These are phyloP conservation scores for Sesia apiformis DNA, from an alignment of 2,888 invertebrate genomes.

Conservation along the genomic window DNA sequence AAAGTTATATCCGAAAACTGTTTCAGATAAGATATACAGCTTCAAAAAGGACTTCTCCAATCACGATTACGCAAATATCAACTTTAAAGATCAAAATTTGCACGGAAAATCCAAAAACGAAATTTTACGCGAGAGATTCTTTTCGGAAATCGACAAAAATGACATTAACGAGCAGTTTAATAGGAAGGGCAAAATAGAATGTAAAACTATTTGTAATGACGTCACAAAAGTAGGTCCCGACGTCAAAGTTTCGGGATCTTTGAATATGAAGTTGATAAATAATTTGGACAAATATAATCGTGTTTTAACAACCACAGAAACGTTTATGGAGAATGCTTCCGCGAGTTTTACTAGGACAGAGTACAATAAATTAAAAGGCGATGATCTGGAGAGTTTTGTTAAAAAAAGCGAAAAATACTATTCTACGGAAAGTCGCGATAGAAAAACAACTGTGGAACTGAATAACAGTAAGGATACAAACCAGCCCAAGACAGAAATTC, in stretches of 20 bases:
- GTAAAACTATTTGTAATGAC: slow-evolving; percentile 58
- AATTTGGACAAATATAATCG: slow-evolving; percentile 58
- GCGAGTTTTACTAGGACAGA: slow-evolving; percentile 57
- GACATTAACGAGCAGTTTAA: slow-evolving; percentile 49
- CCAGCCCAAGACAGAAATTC: slow-evolving; percentile 51
- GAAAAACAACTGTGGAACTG: slow-evolving; percentile 38
- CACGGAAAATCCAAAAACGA: slow-evolving; percentile 43
- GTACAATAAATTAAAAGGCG: slow-evolving; percentile 35
- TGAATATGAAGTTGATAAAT: slow-evolving; percentile 54
- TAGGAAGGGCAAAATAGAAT: slow-evolving; percentile 51
- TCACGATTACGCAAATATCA: slow-evolving; percentile 54
- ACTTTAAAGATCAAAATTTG: slow-evolving; percentile 18
- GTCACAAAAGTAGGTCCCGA: slow-evolving; percentile 49
- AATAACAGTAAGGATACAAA: slow-evolving; percentile 24
- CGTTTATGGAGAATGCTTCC: slow-evolving; percentile 49
- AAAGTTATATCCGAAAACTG: slow-evolving; percentile 44
- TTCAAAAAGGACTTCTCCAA: slow-evolving; percentile 62
- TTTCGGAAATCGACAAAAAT: slow-evolving; percentile 40
- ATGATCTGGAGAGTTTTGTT: slow-evolving; percentile 57
- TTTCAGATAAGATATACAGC: slow-evolving; percentile 53
- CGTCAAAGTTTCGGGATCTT: slow-evolving; percentile 49
- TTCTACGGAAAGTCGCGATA: slow-evolving; percentile 43
- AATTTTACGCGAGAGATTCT: slow-evolving; percentile 51
- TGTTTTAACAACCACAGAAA: slow-evolving; percentile 56
- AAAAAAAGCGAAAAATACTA: slow-evolving; percentile 66